Conservation (phyloP, 2,888 invertebrate genomes). For the Pteria penguin region DNA sequence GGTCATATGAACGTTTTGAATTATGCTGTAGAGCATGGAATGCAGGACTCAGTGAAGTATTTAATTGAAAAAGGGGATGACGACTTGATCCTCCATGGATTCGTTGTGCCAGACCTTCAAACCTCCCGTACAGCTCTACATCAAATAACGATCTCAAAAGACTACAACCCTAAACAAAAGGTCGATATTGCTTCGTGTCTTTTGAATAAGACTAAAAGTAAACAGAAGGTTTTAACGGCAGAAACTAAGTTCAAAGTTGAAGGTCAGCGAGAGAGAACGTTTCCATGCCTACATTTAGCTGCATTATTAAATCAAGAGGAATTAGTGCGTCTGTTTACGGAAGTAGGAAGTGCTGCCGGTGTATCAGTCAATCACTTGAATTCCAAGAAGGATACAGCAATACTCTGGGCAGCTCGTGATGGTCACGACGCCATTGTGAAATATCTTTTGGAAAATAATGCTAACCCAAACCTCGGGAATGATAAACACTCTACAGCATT, state of each 20-base stretch:
- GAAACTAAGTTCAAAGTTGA: constrained; percentile 70
- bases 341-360: constrained; percentile 39
- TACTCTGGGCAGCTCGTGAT: constrained; percentile 78
- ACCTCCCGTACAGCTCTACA: constrained; percentile 74
- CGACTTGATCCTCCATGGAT: constrained; percentile 55
- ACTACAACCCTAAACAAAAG: constrained; percentile 41
- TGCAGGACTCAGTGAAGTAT: constrained; percentile 45
- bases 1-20: constrained; percentile 58
- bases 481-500: constrained; percentile 78
- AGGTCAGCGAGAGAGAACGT: constrained; percentile 74
- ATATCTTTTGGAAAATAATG: constrained; percentile 59
- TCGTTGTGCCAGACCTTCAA: constrained; percentile 53
- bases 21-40: constrained; percentile 55
- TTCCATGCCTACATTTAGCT: constrained; percentile 69
- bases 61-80: constrained; percentile 48
- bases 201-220: constrained; percentile 33
- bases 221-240: constrained; percentile 46
- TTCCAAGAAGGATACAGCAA: constrained; percentile 75
- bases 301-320: constrained; percentile 61
- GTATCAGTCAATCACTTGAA: constrained; percentile 67
- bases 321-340: constrained; percentile 54
- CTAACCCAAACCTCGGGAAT: constrained; percentile 69
- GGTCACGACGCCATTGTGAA: constrained; percentile 63
- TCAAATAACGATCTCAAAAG: constrained; percentile 66
- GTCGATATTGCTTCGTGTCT: constrained; percentile 50